A percentile compares a stretch with the other conserved stretches of the same genome.
phyloP scores from a whole-genome alignment of 2,888 invertebrate genomes.

The Platycnemis pennipes region DNA sequence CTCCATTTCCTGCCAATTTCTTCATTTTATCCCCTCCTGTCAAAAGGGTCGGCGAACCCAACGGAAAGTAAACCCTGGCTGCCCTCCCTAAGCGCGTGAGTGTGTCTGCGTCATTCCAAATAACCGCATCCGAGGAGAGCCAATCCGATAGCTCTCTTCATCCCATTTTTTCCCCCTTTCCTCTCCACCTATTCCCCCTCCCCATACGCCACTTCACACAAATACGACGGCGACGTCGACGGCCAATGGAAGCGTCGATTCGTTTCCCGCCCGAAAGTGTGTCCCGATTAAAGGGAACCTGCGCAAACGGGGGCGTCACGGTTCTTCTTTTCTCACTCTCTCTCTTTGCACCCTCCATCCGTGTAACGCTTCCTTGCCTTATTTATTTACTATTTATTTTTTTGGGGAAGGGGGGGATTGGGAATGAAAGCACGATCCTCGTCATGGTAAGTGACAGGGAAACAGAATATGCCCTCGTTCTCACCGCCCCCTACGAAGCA shows the following conservation, averaged over 20 bases:
- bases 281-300: background rate
- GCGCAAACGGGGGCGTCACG: background rate
- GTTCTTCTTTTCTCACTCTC: background rate
- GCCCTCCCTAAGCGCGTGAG: background rate
- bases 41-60: conserved; percentile 18
- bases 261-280: background rate
- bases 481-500: background rate
- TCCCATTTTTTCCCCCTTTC: background rate
- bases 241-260: background rate
- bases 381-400: too few species aligned
- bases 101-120: background rate
- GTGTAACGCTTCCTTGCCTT: background rate
- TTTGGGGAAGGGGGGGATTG: too few species aligned
- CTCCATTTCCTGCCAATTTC: background rate
- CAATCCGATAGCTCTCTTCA: background rate
- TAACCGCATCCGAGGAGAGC: background rate
- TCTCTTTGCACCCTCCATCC: background rate
- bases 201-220: too few species aligned
- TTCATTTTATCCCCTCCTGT: background rate
- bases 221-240: background rate
- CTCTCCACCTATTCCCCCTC: background rate
- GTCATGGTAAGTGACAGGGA: background rate
- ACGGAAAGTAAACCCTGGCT: background rate
- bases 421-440: background rate
- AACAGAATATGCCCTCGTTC: background rate